phyloP scores from a whole-genome alignment of 2,888 invertebrate genomes.

The Meta bourneti region DNA sequence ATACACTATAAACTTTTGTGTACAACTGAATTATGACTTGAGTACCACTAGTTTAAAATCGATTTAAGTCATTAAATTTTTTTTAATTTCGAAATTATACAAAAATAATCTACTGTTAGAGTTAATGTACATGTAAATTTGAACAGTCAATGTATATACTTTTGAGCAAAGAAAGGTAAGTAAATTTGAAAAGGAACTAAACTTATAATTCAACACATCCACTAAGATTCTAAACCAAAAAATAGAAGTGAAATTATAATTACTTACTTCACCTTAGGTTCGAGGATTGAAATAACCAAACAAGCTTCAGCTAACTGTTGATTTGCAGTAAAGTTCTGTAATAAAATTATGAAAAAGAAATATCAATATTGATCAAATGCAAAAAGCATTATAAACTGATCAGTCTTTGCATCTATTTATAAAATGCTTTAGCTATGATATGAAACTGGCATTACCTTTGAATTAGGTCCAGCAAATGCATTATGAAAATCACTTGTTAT shows the following conservation, averaged over 20 bases:
- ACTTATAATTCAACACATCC: background rate
- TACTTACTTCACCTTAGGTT: constrained; percentile 88
- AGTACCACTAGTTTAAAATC: too few relatives aligned
- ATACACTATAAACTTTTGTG: too few relatives aligned
- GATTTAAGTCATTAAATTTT: too few relatives aligned
- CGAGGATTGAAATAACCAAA: constrained; percentile 91
- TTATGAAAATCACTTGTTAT: constrained; percentile 95
- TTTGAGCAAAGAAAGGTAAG: background rate
- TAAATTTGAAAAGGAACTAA: background rate
- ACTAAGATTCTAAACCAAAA: background rate
- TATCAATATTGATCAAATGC: too few relatives aligned
- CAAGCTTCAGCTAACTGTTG: constrained; percentile 90
- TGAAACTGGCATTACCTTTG: constrained; percentile 80
- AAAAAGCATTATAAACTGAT: background rate
- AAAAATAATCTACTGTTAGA: background rate
- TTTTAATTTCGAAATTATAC: too few relatives aligned
- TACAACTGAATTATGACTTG: too few relatives aligned
- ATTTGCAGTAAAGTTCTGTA: constrained; percentile 84
- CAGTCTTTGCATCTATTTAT: too few relatives aligned
- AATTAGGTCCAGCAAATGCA: constrained; percentile 86
- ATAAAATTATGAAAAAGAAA: background rate
- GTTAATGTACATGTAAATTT: background rate
- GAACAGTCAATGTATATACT: background rate
- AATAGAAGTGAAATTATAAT: background rate
- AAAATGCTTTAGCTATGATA: constrained; percentile 18